Evolutionary conservation across 2,888 invertebrate species (phyloP).

Genomic region (Hyposoter dolosus): DNA sequence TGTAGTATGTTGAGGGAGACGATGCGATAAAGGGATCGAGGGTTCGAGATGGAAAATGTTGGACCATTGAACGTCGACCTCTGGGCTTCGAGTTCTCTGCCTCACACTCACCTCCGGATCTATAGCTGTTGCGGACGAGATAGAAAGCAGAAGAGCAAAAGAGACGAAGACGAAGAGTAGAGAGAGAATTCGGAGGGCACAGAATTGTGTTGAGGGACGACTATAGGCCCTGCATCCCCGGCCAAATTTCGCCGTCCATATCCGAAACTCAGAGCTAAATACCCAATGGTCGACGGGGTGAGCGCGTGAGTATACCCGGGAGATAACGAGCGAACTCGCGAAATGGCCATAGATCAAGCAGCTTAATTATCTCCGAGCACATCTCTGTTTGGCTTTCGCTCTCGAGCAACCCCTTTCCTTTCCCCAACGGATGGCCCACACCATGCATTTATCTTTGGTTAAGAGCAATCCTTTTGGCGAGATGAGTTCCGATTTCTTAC

Average conservation of each 20-base stretch:
- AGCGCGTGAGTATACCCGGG: constrained; percentile 79
- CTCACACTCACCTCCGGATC: constrained; percentile 65
- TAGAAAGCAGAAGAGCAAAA: constrained; percentile 57
- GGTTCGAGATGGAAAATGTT: constrained; percentile 81
- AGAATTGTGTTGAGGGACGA: constrained; percentile 66
- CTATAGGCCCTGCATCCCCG: constrained; percentile 61
- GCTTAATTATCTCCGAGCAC: constrained; percentile 85
- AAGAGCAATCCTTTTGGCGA: constrained; percentile 49
- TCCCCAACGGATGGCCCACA: background rate
- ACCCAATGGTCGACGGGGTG: constrained; percentile 75
- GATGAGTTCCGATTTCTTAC: constrained; percentile 38
- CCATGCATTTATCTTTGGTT: constrained; percentile 51
- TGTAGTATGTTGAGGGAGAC: constrained; percentile 54
- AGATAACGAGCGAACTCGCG: constrained; percentile 85
- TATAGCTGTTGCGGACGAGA: constrained; percentile 38
- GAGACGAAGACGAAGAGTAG: constrained; percentile 44
- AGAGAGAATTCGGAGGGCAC: constrained; percentile 46
- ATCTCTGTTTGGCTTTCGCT: constrained; percentile 70
- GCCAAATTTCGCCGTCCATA: constrained; percentile 70
- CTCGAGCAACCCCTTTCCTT: constrained; percentile 73
- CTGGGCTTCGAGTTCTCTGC: constrained; percentile 79
- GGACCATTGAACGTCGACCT: constrained; percentile 84
- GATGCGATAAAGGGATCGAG: constrained; percentile 77
- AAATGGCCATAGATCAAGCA: constrained; percentile 84
- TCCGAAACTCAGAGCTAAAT: constrained; percentile 82